phyloP scores from a whole-genome alignment of 2,113 vertebrate species.

The Dinomys branickii region DNA sequence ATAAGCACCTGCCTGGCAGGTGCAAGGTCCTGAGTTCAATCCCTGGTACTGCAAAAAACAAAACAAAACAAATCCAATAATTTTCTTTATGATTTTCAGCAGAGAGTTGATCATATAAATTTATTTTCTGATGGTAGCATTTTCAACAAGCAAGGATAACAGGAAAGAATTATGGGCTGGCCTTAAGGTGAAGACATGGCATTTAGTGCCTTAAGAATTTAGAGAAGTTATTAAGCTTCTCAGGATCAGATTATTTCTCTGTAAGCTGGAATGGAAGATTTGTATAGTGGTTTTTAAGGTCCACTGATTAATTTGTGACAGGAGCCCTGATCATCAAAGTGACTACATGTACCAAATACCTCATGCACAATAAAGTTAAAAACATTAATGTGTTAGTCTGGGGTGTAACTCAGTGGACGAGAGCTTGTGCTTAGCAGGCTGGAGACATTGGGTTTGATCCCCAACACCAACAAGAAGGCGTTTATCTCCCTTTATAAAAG shows the following conservation, averaged over 20 bases:
- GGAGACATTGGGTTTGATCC: neutral
- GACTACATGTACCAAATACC: neutral
- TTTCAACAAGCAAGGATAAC: neutral
- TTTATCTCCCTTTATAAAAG: neutral
- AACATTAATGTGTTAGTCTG: neutral
- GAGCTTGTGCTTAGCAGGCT: neutral
- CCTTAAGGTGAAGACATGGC: neutral
- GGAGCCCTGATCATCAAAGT: neutral
- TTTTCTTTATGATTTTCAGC: neutral
- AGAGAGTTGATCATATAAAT: neutral
- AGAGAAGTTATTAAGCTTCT: neutral
- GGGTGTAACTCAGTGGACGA: neutral
- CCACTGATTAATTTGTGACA: neutral
- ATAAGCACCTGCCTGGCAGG: too few relatives aligned
- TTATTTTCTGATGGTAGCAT: neutral
- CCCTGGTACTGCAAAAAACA: too few relatives aligned
- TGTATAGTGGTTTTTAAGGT: neutral
- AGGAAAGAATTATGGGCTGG: neutral
- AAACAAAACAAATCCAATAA: too few relatives aligned
- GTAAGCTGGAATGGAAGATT: neutral
- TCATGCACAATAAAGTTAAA: neutral
- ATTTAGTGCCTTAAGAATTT: neutral
- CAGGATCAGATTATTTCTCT: neutral
- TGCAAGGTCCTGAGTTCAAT: too few relatives aligned
- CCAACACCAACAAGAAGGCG: neutral